Evolutionary conservation across 2,888 invertebrate species (phyloP), one percentile per base, ranked within the genome.

Genomic region (Dynastes maya): DNA sequence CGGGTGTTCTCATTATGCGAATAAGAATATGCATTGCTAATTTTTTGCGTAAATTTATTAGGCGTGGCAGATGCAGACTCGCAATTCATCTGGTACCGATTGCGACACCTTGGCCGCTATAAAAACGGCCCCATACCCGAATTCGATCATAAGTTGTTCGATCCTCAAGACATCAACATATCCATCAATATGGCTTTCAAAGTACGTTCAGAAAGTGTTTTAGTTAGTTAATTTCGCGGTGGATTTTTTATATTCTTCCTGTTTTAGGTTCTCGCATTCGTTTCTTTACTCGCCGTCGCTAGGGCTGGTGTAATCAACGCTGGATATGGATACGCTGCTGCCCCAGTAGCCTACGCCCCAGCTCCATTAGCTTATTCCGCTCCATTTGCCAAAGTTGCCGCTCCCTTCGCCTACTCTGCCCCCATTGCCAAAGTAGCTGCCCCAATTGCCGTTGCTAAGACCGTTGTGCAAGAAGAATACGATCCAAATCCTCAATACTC

Each of bases 401-500:
- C 80, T n/a, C 80, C 82, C 22, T 75, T 79, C 22, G 76, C 77
- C n/a, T 77, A 81, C 51, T 81, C 82, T 4, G 81, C 83, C 2
- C 82, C 83, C 58, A 65, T 78, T 9, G 80, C 74, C n/a, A 64
- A 79, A 45, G 45, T 70, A 9, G 82, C 82, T 67, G 81, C 81
- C 27, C 79, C 80, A 22, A 65, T 81, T 68, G 79, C 80, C 55
- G 84, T 84, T 16, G 83, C 84, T 64, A 83, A 84, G 68, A 88
- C 88, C 80, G 88, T 87, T 40, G 86, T 86, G 5, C 74, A 78
- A 37, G 86, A 85, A 78, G 87, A 89, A n/a, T 89, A 88, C 84
- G 91, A 91, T 85, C 89, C 91, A 51, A 89, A 91, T 86, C 89
- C 91, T 0, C 91, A 91, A 82, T 91, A 91, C 89, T 89, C 89